Conservation (phyloP, 30 jellyfish, hydroid and myxozoan species). For the Cassiopea xamachana region DNA sequence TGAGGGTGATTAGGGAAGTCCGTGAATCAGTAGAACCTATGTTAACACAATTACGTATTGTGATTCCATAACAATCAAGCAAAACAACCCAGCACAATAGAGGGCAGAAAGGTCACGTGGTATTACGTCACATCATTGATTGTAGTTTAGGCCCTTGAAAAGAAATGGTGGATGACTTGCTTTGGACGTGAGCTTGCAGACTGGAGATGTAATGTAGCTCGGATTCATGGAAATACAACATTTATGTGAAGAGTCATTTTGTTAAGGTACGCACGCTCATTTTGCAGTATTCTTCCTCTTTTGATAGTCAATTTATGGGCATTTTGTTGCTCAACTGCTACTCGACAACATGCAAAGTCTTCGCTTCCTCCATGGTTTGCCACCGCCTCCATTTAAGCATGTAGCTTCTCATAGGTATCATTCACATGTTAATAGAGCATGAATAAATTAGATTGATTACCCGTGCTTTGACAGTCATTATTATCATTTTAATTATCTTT, state of each 20-base stretch:
- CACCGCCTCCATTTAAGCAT: conserved; percentile 13
- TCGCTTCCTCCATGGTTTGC: background rate
- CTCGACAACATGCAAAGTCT: background rate
- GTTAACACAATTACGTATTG: background rate
- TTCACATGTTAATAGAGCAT: background rate
- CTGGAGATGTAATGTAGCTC: background rate
- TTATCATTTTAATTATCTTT: no score
- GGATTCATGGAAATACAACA: background rate
- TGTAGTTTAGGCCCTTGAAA: conserved; percentile 30
- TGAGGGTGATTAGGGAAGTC: background rate
- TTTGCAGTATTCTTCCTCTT: background rate
- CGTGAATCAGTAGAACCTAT: background rate
- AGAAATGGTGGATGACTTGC: conserved; percentile 22
- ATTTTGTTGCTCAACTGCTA: background rate
- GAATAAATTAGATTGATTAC: background rate
- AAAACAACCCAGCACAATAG: background rate
- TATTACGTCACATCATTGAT: conserved; percentile 58
- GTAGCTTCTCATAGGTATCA: background rate
- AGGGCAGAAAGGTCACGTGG: conserved; percentile 62
- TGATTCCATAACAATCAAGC: background rate
- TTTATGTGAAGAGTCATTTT: background rate
- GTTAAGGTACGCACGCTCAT: background rate
- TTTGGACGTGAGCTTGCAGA: background rate
- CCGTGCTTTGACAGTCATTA: background rate
- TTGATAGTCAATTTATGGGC: background rate